phyloP scores from a whole-genome alignment of 2,888 invertebrate genomes.

The Thysanoteuthis rhombus region DNA sequence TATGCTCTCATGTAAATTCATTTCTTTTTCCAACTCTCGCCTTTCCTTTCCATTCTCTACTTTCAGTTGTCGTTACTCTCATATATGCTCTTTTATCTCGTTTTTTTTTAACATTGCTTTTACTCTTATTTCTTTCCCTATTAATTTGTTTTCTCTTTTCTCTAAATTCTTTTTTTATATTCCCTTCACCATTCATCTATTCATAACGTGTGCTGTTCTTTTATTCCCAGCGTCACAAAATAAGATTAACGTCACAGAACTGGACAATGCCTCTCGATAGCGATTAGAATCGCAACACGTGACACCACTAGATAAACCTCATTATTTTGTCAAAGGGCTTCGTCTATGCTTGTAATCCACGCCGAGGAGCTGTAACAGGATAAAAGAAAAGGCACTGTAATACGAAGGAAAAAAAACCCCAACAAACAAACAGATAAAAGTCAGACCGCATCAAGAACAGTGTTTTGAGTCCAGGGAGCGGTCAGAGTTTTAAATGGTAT shows the following conservation, averaged over 20 bases:
- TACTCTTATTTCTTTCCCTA: too few relatives aligned
- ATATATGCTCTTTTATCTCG: too few relatives aligned
- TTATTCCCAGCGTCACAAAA: background rate
- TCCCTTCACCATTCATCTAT: background rate
- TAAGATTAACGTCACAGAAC: background rate
- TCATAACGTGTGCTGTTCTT: background rate
- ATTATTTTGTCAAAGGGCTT: background rate
- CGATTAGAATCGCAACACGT: background rate
- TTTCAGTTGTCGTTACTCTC: too few relatives aligned
- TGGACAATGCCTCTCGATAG: background rate
- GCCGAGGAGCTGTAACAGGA: background rate
- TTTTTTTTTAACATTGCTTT: too few relatives aligned
- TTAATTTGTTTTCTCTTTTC: too few relatives aligned
- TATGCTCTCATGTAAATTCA: too few relatives aligned
- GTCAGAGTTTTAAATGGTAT: background rate
- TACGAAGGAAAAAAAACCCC: background rate
- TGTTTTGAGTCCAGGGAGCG: background rate
- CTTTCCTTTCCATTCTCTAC: too few relatives aligned
- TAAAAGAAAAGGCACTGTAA: background rate
- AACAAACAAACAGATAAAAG: background rate
- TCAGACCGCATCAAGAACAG: background rate
- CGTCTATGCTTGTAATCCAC: background rate
- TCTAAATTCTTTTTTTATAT: background rate
- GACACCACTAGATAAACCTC: background rate
- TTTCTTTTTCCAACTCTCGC: too few relatives aligned